Evolutionary conservation across 2,888 invertebrate genomes (phyloP), one percentile per base, ranked within the genome.

Genomic region (Chrysolina americana): DNA sequence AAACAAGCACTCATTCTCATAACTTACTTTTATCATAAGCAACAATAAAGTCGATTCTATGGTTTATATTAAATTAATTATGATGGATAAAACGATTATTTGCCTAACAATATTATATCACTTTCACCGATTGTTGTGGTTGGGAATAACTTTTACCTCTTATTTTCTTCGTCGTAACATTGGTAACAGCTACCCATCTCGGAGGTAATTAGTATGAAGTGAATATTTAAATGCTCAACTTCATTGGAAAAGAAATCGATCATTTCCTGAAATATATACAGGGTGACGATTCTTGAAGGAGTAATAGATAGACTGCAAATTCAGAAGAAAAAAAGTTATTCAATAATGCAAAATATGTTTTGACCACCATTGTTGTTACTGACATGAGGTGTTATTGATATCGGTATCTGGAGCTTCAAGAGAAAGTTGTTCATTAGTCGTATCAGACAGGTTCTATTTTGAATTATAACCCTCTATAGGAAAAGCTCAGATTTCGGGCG

Each of bases 91-190:
- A 53, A 19, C 21, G 19, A 53, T 53, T 53, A 53, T 53, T 11
- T 4, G 10, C 15, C 23, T 1, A 50, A 50, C 28, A 36, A 28
- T 68, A 68, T 68, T 68, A 68, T 68, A 41, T 68, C 66, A 68
- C 66, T 68, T 68, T 68, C 66, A 53, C 66, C 47, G 53, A 28
- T 21, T 41, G 36, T 68, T 44, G 47, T 68, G 50, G 66, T 66
- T 47, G 48, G 23, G 47, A 23, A 44, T 44, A 65, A 68, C 66
- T 68, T 68, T 68, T 68, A 68, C 66, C 53, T 66, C 21, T 68
- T 36, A 65, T 68, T 68, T 68, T 68, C 66, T 50, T 50, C 23
- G 65, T 23, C 47, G 65, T 65, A 48, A 65, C 48, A 2, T n/a
- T 65, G 48, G 17, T 65, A 48, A 41, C 23, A 23, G 28, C n/a